Base-by-base conservation (phyloP, 2,888 invertebrate genomes). In the Anoplius nigerrimus region DNA sequence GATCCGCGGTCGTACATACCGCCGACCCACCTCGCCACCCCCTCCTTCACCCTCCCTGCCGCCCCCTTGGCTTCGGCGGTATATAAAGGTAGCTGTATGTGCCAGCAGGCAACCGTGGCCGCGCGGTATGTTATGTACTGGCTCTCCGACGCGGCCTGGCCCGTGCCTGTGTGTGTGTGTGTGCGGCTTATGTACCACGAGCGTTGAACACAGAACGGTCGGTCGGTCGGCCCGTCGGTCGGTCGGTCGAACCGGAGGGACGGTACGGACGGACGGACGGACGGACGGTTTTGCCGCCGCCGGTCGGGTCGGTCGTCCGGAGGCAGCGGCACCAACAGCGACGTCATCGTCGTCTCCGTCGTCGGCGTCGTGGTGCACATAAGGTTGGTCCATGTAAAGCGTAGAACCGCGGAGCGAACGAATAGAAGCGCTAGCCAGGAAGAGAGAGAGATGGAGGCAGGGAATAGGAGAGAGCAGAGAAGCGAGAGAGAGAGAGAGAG, bases 301-400 rank as follows among this genome's bases (percentile, higher is more conserved):
- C 53, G 53, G 62, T 68, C 16, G 64, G 48, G 46, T 24, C 6
- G 24, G 24, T 8, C 34, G 34, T 54, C 46, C 42, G 69, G 60
- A 24, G 18, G 43, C 48, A 34, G 46, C 21, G 18, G 22, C 15
- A 13, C 15, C 55, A 18, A 4, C 48, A 8, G 18, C 48, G 48
- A 48, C 48, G 59, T 53, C 22, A 22, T 53, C 53, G 24, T 22
- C 53, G 21, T 53, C 34, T 34, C 34, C 34, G 34, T 34, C 34
- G 34, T 8, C 24, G 24, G 6, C 24, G 24, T 24, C 34, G 34
- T 34, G 1, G 54, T 71, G 69, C 75, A 79, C 66, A 74, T 78
- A 75, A 67, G 75, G 70, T 70, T 68, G 66, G 77, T 75, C 70
- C 76, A 76, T 82, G 82, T 83, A 83, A 82, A 82, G 79, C 34